Conservation (phyloP, 2,888 invertebrate genomes). For the Synanthedon myopaeformis region DNA sequence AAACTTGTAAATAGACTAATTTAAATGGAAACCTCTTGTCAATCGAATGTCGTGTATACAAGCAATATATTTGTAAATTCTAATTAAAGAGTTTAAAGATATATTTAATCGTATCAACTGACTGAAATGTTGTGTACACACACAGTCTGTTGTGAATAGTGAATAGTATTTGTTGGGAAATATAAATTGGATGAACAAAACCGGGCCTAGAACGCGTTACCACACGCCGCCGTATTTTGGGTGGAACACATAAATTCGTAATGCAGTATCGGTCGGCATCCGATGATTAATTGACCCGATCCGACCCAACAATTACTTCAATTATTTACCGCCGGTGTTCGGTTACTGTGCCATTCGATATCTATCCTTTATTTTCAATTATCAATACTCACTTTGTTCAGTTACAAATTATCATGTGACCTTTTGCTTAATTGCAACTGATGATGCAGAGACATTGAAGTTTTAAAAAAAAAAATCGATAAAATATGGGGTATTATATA, state of each 20-base stretch:
- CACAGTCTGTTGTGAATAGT: no score
- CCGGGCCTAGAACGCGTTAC: neutral
- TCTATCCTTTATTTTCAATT: conserved; percentile 25
- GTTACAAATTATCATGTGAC: neutral
- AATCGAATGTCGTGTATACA: no score
- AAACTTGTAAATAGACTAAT: no score
- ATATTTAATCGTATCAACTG: no score
- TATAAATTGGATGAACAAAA: no score
- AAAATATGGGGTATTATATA: no score
- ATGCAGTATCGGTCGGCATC: conserved; percentile 32
- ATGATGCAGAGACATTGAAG: neutral
- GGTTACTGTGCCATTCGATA: conserved; percentile 28
- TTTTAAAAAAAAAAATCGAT: no score
- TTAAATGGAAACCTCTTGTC: no score
- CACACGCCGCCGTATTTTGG: conserved; percentile 34
- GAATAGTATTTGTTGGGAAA: no score
- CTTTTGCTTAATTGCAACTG: neutral
- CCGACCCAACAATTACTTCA: conserved; percentile 64
- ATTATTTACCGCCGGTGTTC: conserved; percentile 63
- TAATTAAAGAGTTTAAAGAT: no score
- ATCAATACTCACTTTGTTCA: conserved; percentile 1
- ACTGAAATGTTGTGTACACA: no score
- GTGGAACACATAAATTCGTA: conserved; percentile 45
- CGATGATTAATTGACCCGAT: conserved; percentile 65
- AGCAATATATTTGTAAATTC: no score